Conservation (phyloP, 2,113 vertebrate genomes). For the Albula glossodonta region DNA sequence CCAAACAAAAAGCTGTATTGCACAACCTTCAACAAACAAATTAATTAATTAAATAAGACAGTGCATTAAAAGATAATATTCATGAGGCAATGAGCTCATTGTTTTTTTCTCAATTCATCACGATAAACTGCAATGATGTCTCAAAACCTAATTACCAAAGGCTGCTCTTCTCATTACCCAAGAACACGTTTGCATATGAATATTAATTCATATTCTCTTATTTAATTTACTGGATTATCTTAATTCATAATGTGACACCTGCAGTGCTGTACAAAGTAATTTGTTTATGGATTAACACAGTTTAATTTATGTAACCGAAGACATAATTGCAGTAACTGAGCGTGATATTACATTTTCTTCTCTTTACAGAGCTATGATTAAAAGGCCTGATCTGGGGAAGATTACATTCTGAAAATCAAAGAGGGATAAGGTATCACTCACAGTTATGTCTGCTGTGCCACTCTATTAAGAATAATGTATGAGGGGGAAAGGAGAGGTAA, state of each 20-base stretch:
- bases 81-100: background rate
- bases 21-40: background rate
- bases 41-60: background rate
- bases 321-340: slow-evolving; percentile 9
- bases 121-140: slow-evolving; percentile 1
- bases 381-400: background rate
- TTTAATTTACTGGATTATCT: slow-evolving; percentile 19
- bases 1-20: background rate
- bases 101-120: background rate
- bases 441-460: background rate
- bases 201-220: slow-evolving; percentile 12
- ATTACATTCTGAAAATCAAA: background rate
- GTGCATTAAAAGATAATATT: background rate
- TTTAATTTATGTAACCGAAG: slow-evolving; percentile 16
- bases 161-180: slow-evolving; percentile 14
- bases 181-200: slow-evolving; percentile 9
- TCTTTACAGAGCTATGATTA: background rate
- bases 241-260: slow-evolving; percentile 15
- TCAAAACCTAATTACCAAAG: slow-evolving; percentile 9
- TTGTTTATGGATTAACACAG: slow-evolving; percentile 11
- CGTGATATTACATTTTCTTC: slow-evolving; percentile 1
- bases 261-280: background rate
- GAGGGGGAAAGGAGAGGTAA: background rate
- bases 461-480: background rate
- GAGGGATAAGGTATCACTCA: background rate